phyloP scores from a whole-genome alignment of 2,113 vertebrate species.

The Donacobius atricapilla region DNA sequence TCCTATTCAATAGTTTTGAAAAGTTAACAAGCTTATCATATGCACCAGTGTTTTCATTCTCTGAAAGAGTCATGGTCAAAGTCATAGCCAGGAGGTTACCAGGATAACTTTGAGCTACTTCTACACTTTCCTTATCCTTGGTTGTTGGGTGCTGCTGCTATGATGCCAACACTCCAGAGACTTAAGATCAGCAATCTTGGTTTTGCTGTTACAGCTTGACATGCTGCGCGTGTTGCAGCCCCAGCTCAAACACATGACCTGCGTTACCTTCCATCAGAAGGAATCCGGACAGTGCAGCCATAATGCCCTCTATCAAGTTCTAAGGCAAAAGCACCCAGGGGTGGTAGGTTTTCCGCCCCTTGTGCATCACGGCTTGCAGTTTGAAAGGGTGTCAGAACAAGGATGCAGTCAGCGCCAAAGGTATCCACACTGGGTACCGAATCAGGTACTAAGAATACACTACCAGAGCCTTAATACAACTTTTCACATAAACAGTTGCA shows the following conservation, averaged over 20 bases:
- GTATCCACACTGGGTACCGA: accelerated
- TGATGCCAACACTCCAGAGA: background rate
- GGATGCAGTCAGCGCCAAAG: background rate
- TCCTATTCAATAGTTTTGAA: background rate
- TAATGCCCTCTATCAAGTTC: background rate
- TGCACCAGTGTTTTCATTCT: background rate
- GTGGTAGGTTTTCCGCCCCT: background rate
- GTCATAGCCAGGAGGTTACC: background rate
- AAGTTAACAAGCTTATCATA: background rate
- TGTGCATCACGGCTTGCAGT: background rate
- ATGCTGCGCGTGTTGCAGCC: background rate
- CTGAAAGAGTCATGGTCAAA: background rate
- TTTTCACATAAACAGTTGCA: background rate
- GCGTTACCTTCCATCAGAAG: background rate
- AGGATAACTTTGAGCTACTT: background rate
- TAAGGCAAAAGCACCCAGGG: background rate
- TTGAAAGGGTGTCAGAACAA: background rate
- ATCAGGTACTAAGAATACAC: background rate
- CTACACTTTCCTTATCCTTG: background rate
- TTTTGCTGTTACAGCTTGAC: background rate
- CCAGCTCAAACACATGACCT: background rate
- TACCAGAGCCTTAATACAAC: background rate
- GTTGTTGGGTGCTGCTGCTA: background rate
- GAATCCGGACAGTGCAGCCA: accelerated
- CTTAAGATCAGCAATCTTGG: background rate